These are phyloP conservation scores for Diarsia rubi DNA, from an alignment of 2,888 invertebrate genomes.

Conservation along the genomic window DNA sequence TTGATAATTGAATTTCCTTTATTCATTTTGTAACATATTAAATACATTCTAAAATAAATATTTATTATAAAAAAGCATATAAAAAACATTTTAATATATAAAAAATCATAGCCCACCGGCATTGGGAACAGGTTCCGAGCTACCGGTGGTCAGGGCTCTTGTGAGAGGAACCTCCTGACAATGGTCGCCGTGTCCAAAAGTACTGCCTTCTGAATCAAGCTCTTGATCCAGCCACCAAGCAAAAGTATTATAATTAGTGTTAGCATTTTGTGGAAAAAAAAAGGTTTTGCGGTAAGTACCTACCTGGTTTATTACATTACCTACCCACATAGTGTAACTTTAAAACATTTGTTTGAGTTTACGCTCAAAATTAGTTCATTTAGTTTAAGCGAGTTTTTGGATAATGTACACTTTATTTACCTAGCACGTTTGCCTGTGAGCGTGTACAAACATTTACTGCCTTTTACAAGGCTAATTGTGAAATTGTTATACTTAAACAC, in stretches of 20 bases:
- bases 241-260: neutral
- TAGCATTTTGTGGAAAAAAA: conserved; percentile 16
- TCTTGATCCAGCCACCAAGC: no score
- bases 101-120: no score
- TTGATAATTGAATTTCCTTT: no score
- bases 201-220: no score
- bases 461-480: neutral
- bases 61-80: no score
- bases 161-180: no score
- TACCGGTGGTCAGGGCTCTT: no score
- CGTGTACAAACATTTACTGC: neutral
- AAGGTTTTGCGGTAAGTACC: neutral
- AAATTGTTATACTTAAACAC: neutral
- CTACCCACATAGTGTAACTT: conserved; percentile 18
- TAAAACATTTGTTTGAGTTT: conserved; percentile 23
- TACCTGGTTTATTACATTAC: neutral
- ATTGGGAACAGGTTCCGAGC: no score
- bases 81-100: no score
- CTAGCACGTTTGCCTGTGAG: neutral
- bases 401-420: neutral
- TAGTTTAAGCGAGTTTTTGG: conserved; percentile 9
- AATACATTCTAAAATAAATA: no score
- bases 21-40: no score
- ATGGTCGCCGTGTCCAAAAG: no score
- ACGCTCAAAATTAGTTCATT: conserved; percentile 19